Conservation (phyloP, 1,140 invertebrate species). For the Cyrtorhinus lividipennis region DNA sequence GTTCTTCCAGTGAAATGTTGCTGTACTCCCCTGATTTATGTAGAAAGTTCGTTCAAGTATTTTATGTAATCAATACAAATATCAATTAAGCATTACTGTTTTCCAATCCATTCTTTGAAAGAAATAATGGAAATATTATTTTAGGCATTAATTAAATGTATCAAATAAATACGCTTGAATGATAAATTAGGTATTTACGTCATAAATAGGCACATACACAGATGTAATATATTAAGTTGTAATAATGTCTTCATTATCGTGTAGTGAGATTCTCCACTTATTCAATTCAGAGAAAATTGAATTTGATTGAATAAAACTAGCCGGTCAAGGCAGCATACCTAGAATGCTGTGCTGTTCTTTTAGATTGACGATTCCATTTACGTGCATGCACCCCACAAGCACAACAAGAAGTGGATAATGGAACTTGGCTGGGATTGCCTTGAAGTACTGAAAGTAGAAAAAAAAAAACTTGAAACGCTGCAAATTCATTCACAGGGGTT, state of each 20-base stretch:
- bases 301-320: too few species aligned
- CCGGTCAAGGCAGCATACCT: constrained; percentile 30
- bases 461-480: not conserved
- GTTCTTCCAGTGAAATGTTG: constrained; percentile 52
- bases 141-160: too few species aligned
- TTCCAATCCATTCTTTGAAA: too few species aligned
- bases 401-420: constrained; percentile 30
- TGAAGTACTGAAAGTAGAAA: constrained; percentile 26
- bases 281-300: too few species aligned
- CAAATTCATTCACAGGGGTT: too few species aligned
- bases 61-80: not conserved
- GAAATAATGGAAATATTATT: too few species aligned
- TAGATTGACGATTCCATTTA: constrained; percentile 34
- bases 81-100: constrained; percentile 17
- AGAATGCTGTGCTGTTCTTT: constrained; percentile 34
- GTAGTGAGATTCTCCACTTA: too few species aligned
- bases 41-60: constrained; percentile 11
- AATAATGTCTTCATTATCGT: too few species aligned
- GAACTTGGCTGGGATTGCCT: constrained; percentile 20
- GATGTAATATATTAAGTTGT: too few species aligned
- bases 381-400: constrained; percentile 34
- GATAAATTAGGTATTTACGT: too few species aligned
- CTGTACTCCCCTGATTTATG: constrained; percentile 46
- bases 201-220: too few species aligned
- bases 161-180: too few species aligned